Percentiles rank a stretch among this genome's conserved stretches.
These are phyloP conservation scores for Conops quadrifasciatus DNA, from an alignment of 2,888 invertebrate species.

Conservation along the genomic window DNA sequence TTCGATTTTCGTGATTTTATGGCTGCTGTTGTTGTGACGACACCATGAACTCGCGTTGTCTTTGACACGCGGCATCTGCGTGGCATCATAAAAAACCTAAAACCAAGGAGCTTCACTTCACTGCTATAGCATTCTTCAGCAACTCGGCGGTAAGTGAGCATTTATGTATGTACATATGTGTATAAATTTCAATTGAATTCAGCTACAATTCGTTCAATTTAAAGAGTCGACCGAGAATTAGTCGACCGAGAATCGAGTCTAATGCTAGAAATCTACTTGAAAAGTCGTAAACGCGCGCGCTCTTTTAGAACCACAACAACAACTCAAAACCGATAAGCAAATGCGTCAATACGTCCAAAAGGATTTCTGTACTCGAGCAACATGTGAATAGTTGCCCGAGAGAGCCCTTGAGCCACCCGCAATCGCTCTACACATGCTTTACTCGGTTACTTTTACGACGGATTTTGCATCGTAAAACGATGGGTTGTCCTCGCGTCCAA, in stretches of 20 bases:
- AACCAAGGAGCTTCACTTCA: background rate
- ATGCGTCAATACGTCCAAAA: background rate
- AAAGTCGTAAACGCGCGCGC: conserved; percentile 45
- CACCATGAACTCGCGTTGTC: too few species aligned
- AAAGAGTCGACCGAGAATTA: conserved; percentile 17
- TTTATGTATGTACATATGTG: conserved; percentile 7
- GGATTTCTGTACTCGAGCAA: background rate
- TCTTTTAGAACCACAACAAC: conserved; percentile 5
- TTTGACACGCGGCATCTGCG: background rate
- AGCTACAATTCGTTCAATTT: conserved; percentile 16
- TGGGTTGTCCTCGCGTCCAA: conserved; percentile 35
- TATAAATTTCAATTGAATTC: conserved; percentile 32
- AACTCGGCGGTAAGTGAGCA: too few species aligned
- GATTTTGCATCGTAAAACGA: conserved; percentile 28
- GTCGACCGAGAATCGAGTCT: conserved; percentile 4
- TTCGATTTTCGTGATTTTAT: conserved; percentile 37
- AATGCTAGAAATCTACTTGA: conserved; percentile 45
- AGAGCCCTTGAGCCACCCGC: background rate
- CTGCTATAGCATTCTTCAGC: too few species aligned
- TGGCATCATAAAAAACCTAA: conserved; percentile 6
- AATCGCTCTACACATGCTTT: conserved; percentile 15
- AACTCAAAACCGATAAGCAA: background rate
- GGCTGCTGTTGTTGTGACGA: conserved; percentile 13
- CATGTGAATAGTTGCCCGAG: background rate
- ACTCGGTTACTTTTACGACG: conserved; percentile 28